These are phyloP conservation scores for Prionailurus bengalensis DNA, from an alignment of 2,113 vertebrate genomes.

Conservation along the genomic window DNA sequence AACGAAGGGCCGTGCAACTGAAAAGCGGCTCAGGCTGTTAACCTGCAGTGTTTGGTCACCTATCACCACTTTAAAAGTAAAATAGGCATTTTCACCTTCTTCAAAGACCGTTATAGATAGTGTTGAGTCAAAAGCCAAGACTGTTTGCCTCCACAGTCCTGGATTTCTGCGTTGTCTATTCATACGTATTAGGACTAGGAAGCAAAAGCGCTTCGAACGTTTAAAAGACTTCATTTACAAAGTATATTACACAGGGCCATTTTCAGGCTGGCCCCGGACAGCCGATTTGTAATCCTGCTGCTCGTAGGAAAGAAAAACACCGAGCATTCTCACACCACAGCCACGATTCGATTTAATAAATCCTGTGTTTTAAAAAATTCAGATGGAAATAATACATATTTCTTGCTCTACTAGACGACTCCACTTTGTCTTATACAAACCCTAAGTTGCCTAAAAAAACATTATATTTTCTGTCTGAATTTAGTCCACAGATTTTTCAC, in stretches of 20 bases:
- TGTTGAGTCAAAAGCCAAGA: constrained; percentile 72
- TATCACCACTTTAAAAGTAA: constrained; percentile 72
- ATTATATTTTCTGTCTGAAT: neutral
- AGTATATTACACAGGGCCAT: constrained; percentile 43
- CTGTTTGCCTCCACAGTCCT: constrained; percentile 52
- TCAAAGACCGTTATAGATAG: constrained; percentile 78
- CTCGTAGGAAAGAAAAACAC: constrained; percentile 55
- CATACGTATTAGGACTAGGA: constrained; percentile 48
- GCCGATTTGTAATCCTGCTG: constrained; percentile 58
- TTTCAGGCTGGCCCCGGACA: constrained; percentile 50
- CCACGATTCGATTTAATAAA: constrained; percentile 9
- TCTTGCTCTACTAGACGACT: neutral
- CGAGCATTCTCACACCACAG: neutral
- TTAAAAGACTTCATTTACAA: constrained; percentile 78
- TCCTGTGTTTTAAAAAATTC: constrained; percentile 53
- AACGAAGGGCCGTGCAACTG: neutral
- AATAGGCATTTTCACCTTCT: constrained; percentile 74
- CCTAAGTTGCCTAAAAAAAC: neutral
- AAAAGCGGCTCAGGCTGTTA: constrained; percentile 76
- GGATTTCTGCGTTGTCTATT: constrained; percentile 30
- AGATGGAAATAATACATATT: constrained; percentile 27
- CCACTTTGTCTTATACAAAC: constrained; percentile 42
- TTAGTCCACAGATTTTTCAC: neutral
- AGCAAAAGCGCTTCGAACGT: constrained; percentile 60
- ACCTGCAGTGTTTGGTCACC: constrained; percentile 75